phyloP scores from a whole-genome alignment of 1,140 invertebrate species.

The Ceratoteleas bidentatus region DNA sequence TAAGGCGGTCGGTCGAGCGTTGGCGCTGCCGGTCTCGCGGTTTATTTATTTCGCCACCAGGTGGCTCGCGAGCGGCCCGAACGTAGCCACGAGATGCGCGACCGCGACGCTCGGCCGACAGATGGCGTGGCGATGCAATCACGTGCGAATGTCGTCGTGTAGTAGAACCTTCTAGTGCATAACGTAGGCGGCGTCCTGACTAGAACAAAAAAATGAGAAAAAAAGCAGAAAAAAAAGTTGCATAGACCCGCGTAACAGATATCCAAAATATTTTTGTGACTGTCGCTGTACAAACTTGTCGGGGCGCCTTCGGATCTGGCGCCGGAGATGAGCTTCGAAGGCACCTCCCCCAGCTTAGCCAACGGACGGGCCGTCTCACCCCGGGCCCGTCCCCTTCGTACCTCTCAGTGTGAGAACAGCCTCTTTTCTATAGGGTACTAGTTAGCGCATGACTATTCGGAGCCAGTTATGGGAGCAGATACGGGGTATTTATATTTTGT shows the following conservation, averaged over 20 bases:
- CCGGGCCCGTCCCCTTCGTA: conserved; percentile 62
- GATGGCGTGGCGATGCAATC: conserved; percentile 25
- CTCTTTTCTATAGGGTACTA: conserved; percentile 75
- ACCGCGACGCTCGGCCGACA: conserved; percentile 23
- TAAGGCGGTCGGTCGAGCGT: too few species aligned
- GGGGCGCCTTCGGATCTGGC: conserved; percentile 46
- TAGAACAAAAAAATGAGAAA: conserved; percentile 50
- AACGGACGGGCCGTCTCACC: conserved; percentile 62
- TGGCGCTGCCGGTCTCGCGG: too few species aligned
- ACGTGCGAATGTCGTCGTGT: conserved; percentile 56
- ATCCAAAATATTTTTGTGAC: conserved; percentile 78
- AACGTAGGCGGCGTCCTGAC: conserved; percentile 53
- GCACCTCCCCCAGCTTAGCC: conserved; percentile 58
- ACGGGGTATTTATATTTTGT: too few species aligned
- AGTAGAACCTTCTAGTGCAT: conserved; percentile 55
- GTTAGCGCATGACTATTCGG: too few species aligned
- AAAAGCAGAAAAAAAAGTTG: conserved; percentile 30
- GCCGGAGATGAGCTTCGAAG: conserved; percentile 47
- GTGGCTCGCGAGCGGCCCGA: not conserved
- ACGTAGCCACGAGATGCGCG: not conserved
- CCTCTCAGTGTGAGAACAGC: conserved; percentile 67
- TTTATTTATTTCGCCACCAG: conserved; percentile 40
- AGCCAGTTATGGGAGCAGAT: too few species aligned
- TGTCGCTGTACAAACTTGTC: conserved; percentile 70
- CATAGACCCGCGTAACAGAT: conserved; percentile 52